Evolutionary conservation across 2,113 vertebrate species (phyloP), one percentile per base, ranked within the genome.

Genomic region (Spheniscus mendiculus): DNA sequence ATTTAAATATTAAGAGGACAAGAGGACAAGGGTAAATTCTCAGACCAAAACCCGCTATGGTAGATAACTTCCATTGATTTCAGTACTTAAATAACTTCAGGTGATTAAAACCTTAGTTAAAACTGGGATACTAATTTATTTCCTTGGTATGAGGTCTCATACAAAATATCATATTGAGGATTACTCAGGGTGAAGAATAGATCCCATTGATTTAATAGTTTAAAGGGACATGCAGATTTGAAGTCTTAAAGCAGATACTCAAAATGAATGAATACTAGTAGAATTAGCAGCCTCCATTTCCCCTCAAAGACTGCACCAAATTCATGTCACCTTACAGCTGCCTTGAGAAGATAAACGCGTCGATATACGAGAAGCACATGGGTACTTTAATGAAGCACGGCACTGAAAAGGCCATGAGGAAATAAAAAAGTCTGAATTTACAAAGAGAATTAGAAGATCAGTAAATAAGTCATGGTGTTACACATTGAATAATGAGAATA

Each of bases 381-480:
- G 22, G 38, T 70, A 61, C 27, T 83, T 80, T 86, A 90, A 91
- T 58, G 47, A 93, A 93, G 26, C 52, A 27, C 16, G 40, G 29
- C 26, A 26, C 76, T 36, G 45, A 76, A 93, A 92, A 86, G 69
- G n/a, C 83, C 80, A 63, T 0, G 26, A 92, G 55, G 69, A 97
- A 93, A 74, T 84, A 87, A 94, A 91, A 91, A 84, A 77, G 18
- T 27, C 47, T 65, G 69, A 93, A 93, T 97, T 92, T 89, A 79
- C 65, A 97, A 89, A 96, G 83, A 52, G 86, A 81, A 87, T 95
- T 87, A 94, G 52, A 92, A 94, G 85, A 96, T 94, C 93, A 94
- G 93, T 97, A 97, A 97, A 96, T 97, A 97, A 96, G 83, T 86
- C 92, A 53, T 91, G 80, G 92, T 34, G 90, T 47, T 93, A 83